Conservation (phyloP, 2,888 invertebrate species). For the Hermaeophaga mercurialis region DNA sequence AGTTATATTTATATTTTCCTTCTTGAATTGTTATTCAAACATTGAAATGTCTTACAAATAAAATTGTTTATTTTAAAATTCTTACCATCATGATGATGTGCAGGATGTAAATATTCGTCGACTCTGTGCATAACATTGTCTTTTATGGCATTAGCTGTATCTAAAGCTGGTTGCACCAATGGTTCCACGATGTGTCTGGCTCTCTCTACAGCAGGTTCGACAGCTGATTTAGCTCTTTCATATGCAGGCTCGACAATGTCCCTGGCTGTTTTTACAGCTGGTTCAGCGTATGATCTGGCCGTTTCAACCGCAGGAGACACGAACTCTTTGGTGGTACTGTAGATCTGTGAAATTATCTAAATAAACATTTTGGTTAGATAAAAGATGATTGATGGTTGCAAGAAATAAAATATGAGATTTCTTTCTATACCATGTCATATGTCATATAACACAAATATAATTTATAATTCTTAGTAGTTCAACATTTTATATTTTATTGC, state of each 20-base stretch:
- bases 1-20: too few species aligned
- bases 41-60: too few species aligned
- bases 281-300: constrained; percentile 45
- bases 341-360: constrained; percentile 55
- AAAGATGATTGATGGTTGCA: constrained; percentile 15
- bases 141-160: constrained; percentile 46
- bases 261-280: constrained; percentile 49
- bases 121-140: constrained; percentile 49
- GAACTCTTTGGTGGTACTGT: constrained; percentile 55
- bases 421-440: too few species aligned
- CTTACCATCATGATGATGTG: constrained; percentile 28
- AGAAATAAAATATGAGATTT: too few species aligned
- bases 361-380: constrained; percentile 38
- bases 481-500: too few species aligned
- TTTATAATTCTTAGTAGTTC: too few species aligned
- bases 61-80: too few species aligned
- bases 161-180: constrained; percentile 45
- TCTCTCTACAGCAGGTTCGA: constrained; percentile 46
- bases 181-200: constrained; percentile 45
- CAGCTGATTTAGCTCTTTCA: constrained; percentile 40
- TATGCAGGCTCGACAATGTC: constrained; percentile 46
- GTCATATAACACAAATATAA: too few species aligned
- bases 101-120: constrained; percentile 45
- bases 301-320: constrained; percentile 46
- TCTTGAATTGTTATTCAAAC: too few species aligned